A percentile compares a stretch with the other conserved stretches of the same genome.
These are phyloP conservation scores for Caradrina kadenii DNA, from an alignment of 2,888 invertebrate species.

Conservation along the genomic window DNA sequence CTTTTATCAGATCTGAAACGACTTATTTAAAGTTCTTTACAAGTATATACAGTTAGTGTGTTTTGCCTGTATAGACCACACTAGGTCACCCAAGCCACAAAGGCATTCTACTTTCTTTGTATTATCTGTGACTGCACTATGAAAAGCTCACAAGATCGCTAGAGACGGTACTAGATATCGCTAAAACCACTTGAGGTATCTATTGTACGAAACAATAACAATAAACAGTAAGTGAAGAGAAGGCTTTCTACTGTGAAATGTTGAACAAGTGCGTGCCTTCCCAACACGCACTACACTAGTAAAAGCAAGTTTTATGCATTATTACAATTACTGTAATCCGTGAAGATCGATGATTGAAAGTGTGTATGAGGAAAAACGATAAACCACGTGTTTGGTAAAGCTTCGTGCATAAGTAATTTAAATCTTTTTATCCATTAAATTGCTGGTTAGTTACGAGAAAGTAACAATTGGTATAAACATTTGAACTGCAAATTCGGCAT, in stretches of 20 bases:
- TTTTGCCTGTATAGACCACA: slow-evolving; percentile 3
- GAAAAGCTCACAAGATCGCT: slow-evolving; percentile 40
- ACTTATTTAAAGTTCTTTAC: neutral
- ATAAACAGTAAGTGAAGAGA: slow-evolving; percentile 69
- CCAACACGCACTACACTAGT: slow-evolving; percentile 70
- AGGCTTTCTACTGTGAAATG: slow-evolving; percentile 76
- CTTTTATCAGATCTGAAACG: too few species aligned
- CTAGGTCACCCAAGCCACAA: slow-evolving; percentile 8
- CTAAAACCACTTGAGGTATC: slow-evolving; percentile 67
- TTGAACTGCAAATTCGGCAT: slow-evolving; percentile 72
- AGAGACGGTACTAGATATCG: slow-evolving; percentile 54
- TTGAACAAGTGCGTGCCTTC: slow-evolving; percentile 57
- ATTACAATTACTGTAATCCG: slow-evolving; percentile 80
- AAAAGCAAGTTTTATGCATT: slow-evolving; percentile 81
- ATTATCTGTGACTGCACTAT: slow-evolving; percentile 59
- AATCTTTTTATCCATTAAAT: slow-evolving; percentile 83
- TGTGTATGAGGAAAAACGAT: slow-evolving; percentile 75
- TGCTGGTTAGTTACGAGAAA: slow-evolving; percentile 84
- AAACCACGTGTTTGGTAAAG: slow-evolving; percentile 77
- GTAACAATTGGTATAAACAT: slow-evolving; percentile 79
- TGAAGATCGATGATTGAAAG: slow-evolving; percentile 77
- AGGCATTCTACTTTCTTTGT: slow-evolving; percentile 63
- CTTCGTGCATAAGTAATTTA: slow-evolving; percentile 75
- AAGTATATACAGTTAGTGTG: neutral
- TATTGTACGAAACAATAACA: slow-evolving; percentile 75